Base-by-base conservation (phyloP, 1,140 invertebrate genomes). In the Drosophila sechellia region DNA sequence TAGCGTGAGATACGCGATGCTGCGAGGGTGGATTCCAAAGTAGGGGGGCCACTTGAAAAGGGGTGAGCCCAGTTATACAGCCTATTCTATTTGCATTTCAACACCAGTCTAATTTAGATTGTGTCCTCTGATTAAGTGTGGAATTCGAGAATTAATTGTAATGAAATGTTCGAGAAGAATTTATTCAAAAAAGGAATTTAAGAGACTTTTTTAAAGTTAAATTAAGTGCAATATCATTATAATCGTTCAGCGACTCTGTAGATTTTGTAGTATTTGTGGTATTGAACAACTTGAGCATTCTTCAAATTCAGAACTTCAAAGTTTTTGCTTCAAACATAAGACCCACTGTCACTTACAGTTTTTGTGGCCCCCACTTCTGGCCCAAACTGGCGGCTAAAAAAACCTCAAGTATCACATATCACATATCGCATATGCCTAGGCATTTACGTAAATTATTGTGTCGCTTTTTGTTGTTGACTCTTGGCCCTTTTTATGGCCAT, bases 381-480 rank as follows among this genome's bases (percentile, higher is more conserved):
- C 22, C 31, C n/a, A 31, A 20, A 39, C n/a, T 50, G 48, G 27
- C 15, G n/a, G 27, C 45, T 5, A 37, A 72, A 50, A 60, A 49
- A n/a, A 39, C 11, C 53, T 63, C 61, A 42, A 53, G 53, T 77
- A 60, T 58, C 71, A 66, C 49, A 77, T 76, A 68, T 66, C 71
- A 66, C 42, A 77, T 68, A 68, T 70, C 59, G 74, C 74, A 60
- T 78, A 70, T 85, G 73, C 73, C 68, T 80, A 73, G 81, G 69
- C 83, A 86, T 86, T 86, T 87, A 64, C 69, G 53, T 75, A 86
- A 78, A 87, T 81, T 87, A 87, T 79, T 71, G 64, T 69, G 73
- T 55, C 69, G 72, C 64, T 74, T 73, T 70, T 66, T 65, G 34
- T 39, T 57, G 52, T 75, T 63, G 70, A 75, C 64, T 69, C 40